Evolutionary conservation across 2,888 invertebrate genomes (phyloP).

Genomic region (Synanthedon tipuliformis): DNA sequence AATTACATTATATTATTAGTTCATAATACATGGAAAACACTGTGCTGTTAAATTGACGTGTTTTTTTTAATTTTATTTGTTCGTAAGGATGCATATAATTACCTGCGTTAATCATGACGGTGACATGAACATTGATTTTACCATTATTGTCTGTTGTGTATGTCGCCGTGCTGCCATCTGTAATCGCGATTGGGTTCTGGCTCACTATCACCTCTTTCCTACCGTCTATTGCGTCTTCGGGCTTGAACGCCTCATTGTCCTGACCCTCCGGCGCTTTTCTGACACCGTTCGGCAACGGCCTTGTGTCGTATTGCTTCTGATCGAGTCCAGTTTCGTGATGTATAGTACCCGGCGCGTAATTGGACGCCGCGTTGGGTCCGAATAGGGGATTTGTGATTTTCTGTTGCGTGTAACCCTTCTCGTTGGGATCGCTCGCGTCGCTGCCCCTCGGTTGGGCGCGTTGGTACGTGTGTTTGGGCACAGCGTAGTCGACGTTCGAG

Average conservation of each 20-base stretch:
- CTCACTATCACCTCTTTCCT: slow-evolving; percentile 62
- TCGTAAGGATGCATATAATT: slow-evolving; percentile 69
- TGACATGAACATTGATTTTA: slow-evolving; percentile 89
- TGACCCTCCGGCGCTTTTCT: slow-evolving; percentile 84
- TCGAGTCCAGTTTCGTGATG: slow-evolving; percentile 22
- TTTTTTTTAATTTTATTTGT: slow-evolving; percentile 19
- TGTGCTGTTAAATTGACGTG: slow-evolving; percentile 24
- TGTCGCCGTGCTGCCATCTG: slow-evolving; percentile 63
- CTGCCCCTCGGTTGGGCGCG: slow-evolving; percentile 28
- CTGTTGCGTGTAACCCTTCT: slow-evolving; percentile 33
- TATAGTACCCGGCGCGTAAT: slow-evolving; percentile 49
- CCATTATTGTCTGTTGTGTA: slow-evolving; percentile 83
- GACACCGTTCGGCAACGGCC: slow-evolving; percentile 58
- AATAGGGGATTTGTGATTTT: slow-evolving; percentile 57
- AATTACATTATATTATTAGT: slow-evolving; percentile 38
- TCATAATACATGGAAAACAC: slow-evolving; percentile 11
- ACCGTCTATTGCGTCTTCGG: slow-evolving; percentile 72
- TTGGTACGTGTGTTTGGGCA: slow-evolving; percentile 49
- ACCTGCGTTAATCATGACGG: slow-evolving; percentile 85
- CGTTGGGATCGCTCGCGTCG: slow-evolving; percentile 35
- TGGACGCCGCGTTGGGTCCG: slow-evolving; percentile 61
- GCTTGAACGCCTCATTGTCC: slow-evolving; percentile 78
- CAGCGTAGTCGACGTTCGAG: slow-evolving; percentile 52
- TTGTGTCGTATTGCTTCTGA: slow-evolving; percentile 38
- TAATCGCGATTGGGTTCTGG: slow-evolving; percentile 60